Percentiles rank a stretch among this genome's conserved stretches.
Evolutionary conservation across 1,140 invertebrate species (phyloP).

Genomic region (Nixonia krombeini): DNA sequence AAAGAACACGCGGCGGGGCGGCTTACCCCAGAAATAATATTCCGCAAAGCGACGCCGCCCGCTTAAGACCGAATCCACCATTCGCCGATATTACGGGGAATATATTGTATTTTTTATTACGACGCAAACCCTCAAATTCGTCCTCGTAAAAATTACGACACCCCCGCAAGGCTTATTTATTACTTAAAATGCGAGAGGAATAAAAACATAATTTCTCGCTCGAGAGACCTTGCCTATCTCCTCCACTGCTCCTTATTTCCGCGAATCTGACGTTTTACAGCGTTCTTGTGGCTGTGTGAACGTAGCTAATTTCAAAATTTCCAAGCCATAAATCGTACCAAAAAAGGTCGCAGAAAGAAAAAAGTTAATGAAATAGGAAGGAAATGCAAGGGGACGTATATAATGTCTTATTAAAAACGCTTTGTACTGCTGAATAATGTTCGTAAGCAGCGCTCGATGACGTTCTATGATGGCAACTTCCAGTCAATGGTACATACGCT

Average conservation of each 20-base stretch:
- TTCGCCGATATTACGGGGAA: constrained; percentile 1
- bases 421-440: too few species aligned
- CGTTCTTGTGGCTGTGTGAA: constrained; percentile 5
- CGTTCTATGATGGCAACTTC: too few species aligned
- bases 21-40: too few species aligned
- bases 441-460: too few species aligned
- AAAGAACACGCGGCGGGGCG: too few species aligned
- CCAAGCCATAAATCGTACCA: constrained; percentile 22
- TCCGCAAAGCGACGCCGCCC: too few species aligned
- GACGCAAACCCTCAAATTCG: not conserved
- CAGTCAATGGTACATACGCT: too few species aligned
- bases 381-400: too few species aligned
- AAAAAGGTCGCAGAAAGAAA: constrained; percentile 8
- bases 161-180: constrained; percentile 23
- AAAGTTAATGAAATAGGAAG: constrained; percentile 16
- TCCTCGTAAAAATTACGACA: constrained; percentile 19
- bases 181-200: constrained; percentile 14
- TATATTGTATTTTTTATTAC: constrained; percentile 13
- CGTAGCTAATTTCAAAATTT: constrained; percentile 23
- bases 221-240: constrained; percentile 12
- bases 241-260: constrained; percentile 11
- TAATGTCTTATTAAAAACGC: too few species aligned
- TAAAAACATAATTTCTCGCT: constrained; percentile 30
- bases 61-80: not conserved
- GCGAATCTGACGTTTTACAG: constrained; percentile 8